Conservation (phyloP, 2,888 invertebrate genomes). For the Drosophila kanekoi region DNA sequence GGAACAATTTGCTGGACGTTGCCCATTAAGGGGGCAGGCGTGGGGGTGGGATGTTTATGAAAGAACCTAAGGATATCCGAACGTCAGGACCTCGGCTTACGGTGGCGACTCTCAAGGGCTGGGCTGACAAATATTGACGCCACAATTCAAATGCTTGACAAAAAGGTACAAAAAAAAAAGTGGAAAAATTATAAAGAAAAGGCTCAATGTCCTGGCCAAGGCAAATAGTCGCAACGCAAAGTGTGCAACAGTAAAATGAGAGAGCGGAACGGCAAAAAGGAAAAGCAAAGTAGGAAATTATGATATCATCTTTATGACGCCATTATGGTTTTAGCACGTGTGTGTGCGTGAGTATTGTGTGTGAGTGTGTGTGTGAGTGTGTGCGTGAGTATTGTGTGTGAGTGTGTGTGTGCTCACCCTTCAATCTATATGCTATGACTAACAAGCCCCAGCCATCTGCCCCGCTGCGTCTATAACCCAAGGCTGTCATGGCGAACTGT, state of each 20-base stretch:
- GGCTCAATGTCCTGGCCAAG: conserved; percentile 34
- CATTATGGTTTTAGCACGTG: conserved; percentile 61
- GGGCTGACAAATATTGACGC: conserved; percentile 68
- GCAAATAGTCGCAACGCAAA: conserved; percentile 55
- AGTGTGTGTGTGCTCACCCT: conserved; percentile 34
- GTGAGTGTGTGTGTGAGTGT: conserved; percentile 17
- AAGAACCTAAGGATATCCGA: conserved; percentile 6
- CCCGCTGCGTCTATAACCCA: conserved; percentile 15
- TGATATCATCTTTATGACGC: conserved; percentile 77
- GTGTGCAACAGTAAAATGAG: conserved; percentile 51
- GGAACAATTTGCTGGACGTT: conserved; percentile 64
- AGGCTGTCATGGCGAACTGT: conserved; percentile 62
- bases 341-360: conserved; percentile 18
- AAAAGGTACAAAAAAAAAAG: conserved; percentile 33
- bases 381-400: conserved; percentile 19
- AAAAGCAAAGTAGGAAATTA: conserved; percentile 75
- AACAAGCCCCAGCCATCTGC: conserved; percentile 29
- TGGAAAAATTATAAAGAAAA: conserved; percentile 44
- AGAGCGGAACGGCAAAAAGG: conserved; percentile 38
- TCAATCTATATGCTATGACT: conserved; percentile 61
- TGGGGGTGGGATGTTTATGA: not conserved
- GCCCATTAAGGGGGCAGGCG: conserved; percentile 33
- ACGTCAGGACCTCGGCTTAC: conserved; percentile 27
- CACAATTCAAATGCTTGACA: conserved; percentile 63
- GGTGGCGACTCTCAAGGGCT: conserved; percentile 37